Base-by-base conservation (phyloP, 37 sponge, comb jelly and placozoan genomes). In the Axinella damicornis region DNA sequence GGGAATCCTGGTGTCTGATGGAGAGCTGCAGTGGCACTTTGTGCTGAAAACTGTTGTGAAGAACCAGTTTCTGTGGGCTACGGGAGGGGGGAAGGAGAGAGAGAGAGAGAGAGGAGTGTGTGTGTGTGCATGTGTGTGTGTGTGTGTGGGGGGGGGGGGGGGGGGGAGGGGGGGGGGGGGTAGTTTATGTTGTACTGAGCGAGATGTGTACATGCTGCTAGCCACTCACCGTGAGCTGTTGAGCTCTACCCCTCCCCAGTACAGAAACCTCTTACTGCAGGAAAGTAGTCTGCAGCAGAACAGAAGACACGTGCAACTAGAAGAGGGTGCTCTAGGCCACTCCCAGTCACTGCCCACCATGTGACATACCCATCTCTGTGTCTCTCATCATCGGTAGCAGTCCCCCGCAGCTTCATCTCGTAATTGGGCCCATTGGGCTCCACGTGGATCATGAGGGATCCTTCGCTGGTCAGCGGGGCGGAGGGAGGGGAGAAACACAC, bases 371-470 rank as follows among this genome's bases (percentile, higher is more conserved):
- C 64, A 40, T 77, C 35, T 17, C 36, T 58, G 16, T 6, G 25
- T 5, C 64, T 19, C 6, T 21, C 34, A 22, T 22, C 59, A 5
- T 71, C 59, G n/a, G 64, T 52, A 22, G 70, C 85, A 32, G 73
- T 76, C 28, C 88, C 92, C 24, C 52, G n/a, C 20, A 93, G 28
- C 65, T 93, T 88, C n/a, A 93, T 2, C 69, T 88, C 70, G 61
- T 88, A 89, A 65, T n/a, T 58, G 0, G 89, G 85, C 9, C 89
- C 93, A 20, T 41, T 36, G 21, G 93, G 93, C 64, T 80, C 77
- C 18, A 88, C 73, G 66, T 71, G 82, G 63, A 88, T 65, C 38
- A 69, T 59, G 55, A 93, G 60, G 17, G 62, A 15, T 22, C 74
- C 81, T 31, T 87, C 68, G 32, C 5, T 24, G 5, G 54, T 53